Evolutionary conservation across 2,113 vertebrate species (phyloP), one percentile per base, ranked within the genome.

Genomic region (Centropristis striata): DNA sequence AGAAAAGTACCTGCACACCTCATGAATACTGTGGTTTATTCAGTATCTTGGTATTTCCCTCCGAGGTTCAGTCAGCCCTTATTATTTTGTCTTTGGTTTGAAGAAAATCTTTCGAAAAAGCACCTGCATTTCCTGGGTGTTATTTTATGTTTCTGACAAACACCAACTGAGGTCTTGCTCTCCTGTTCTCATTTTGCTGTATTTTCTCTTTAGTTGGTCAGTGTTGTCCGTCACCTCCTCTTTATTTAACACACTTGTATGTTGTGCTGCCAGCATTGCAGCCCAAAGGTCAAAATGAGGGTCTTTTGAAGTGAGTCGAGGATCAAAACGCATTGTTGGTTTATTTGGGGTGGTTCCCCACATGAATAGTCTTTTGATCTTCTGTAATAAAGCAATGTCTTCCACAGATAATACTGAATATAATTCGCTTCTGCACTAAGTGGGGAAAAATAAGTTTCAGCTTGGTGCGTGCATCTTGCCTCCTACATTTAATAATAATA

Each of bases 21-120:
- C 21, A 61, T 41, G 28, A 78, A 61, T 70, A 60, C 58, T 73
- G 59, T 76, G 57, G 3, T 83, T 73, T 66, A 36, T 83, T 74
- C 5, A 25, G 6, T 75, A 23, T 53, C 7, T 57, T 44, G 8
- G 47, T 39, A 27, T 42, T 60, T n/a, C n/a, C 32, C 8, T 12
- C 5, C 18, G 11, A 27, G 46, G 20, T 1, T 57, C 21, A 14
- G 49, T 7, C 18, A 0, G 5, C 4, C 61, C 54, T 11, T 63
- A 2, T 68, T 41, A 12, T 59, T 37, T 23, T n/a, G 0, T 9
- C 20, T 44, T 9, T 51, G 42, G 9, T 23, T 46, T 28, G 5
- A 66, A 46, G 42, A 16, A 41, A 16, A 42, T 21, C 1, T 20
- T 55, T 32, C 3, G 2, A 8, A 32, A 32, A 55, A 66, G 39